Percentiles rank a stretch among this genome's conserved stretches.
Conservation (phyloP, 92 coral and sea anemone species). For the Porites rus region DNA sequence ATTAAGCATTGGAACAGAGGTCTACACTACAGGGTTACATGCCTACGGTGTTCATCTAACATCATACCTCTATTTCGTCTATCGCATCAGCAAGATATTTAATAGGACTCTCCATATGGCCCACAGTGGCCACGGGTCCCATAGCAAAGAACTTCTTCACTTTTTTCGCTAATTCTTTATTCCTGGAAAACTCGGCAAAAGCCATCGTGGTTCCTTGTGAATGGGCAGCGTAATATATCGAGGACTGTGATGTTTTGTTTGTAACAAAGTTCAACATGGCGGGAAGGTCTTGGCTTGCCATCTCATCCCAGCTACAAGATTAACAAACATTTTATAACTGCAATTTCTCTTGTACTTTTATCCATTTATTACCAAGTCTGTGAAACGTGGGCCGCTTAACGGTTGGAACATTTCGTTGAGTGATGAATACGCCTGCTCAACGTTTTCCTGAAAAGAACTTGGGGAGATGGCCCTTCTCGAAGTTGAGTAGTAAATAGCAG, state of each 20-base stretch:
- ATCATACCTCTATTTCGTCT: conserved; percentile 76
- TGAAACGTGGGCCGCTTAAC: neutral
- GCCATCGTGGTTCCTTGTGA: conserved; percentile 94
- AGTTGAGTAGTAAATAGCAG: too few species aligned
- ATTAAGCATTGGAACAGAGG: too few species aligned
- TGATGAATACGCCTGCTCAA: too few species aligned
- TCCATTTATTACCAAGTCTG: neutral
- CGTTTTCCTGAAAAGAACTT: too few species aligned
- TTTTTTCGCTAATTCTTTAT: conserved; percentile 77
- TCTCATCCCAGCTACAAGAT: conserved; percentile 90
- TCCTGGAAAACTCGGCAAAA: conserved; percentile 87
- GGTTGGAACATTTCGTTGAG: too few species aligned
- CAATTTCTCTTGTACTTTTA: neutral
- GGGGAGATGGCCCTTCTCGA: too few species aligned
- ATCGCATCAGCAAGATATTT: conserved; percentile 53
- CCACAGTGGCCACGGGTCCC: conserved; percentile 85
- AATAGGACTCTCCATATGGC: conserved; percentile 72
- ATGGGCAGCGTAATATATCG: conserved; percentile 86
- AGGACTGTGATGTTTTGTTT: conserved; percentile 58
- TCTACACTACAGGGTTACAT: neutral
- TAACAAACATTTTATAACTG: too few species aligned
- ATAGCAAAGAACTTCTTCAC: conserved; percentile 84
- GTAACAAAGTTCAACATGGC: conserved; percentile 87
- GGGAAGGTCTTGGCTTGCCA: conserved; percentile 90
- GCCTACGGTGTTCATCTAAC: neutral